Evolutionary conservation across 2,797 vertebrate species (phyloP).

Genomic region (Tokudaia muenninki): DNA sequence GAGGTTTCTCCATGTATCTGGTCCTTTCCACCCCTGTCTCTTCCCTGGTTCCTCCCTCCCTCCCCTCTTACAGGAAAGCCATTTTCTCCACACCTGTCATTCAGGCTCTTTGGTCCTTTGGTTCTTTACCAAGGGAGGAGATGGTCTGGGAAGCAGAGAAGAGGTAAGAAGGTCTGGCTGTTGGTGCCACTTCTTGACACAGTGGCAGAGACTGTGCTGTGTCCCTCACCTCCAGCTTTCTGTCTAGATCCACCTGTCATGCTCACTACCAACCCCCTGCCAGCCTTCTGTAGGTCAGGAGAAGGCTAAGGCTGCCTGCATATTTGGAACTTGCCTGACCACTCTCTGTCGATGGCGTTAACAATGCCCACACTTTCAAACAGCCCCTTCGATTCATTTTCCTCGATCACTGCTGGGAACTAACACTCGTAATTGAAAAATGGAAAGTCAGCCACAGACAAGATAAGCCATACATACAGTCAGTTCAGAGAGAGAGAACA

Average conservation of each 20-base stretch:
- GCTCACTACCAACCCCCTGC: too few species aligned
- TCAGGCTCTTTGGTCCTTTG: neutral
- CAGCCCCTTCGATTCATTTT: neutral
- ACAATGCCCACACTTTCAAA: neutral
- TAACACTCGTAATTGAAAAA: neutral
- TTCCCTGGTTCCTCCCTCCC: neutral
- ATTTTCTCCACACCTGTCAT: neutral
- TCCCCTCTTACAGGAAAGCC: neutral
- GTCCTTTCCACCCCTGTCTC: accelerated
- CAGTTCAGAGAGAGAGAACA: neutral
- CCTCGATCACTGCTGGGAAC: neutral
- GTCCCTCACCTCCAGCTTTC: neutral
- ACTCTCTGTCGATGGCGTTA: neutral
- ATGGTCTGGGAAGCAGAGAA: neutral
- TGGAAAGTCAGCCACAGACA: neutral
- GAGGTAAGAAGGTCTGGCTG: neutral
- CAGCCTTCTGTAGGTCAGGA: neutral
- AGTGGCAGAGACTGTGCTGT: neutral
- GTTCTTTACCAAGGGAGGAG: neutral
- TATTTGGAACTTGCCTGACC: neutral
- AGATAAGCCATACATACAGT: neutral
- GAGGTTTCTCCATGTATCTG: neutral
- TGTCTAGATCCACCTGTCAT: neutral
- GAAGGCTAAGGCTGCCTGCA: neutral
- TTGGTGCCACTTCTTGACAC: neutral